Conservation (phyloP, 2,113 vertebrate species). For the Rhinoptilus africanus region DNA sequence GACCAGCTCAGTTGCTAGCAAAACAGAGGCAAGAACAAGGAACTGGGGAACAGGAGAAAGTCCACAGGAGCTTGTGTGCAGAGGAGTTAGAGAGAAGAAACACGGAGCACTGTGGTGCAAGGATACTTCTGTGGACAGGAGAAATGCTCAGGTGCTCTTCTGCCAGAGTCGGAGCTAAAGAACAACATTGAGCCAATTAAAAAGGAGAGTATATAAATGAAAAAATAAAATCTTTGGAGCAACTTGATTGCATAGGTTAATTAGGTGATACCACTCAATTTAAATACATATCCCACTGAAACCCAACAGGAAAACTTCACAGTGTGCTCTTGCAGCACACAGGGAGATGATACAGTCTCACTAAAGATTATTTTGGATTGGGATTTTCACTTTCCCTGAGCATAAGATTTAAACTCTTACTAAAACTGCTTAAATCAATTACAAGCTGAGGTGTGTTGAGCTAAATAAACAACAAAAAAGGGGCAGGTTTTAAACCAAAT, state of each 20-base stretch:
- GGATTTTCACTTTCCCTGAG: background rate
- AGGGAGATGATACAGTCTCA: background rate
- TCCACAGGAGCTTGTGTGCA: background rate
- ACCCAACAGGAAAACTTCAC: background rate
- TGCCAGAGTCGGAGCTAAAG: background rate
- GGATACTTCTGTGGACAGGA: background rate
- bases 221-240: background rate
- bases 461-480: background rate
- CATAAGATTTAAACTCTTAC: background rate
- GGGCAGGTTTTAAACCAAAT: background rate
- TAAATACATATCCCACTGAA: background rate
- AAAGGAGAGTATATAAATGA: background rate
- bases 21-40: background rate
- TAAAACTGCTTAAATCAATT: background rate
- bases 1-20: background rate
- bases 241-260: background rate
- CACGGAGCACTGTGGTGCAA: fast-evolving
- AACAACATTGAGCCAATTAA: background rate
- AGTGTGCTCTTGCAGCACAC: fast-evolving
- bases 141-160: background rate
- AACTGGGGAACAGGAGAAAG: background rate
- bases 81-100: background rate
- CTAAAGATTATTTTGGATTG: background rate
- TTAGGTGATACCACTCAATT: background rate
- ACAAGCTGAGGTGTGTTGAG: background rate